Percentiles rank a stretch among this genome's conserved stretches.
Conservation (phyloP, 2,113 vertebrate genomes). For the Lota lota region DNA sequence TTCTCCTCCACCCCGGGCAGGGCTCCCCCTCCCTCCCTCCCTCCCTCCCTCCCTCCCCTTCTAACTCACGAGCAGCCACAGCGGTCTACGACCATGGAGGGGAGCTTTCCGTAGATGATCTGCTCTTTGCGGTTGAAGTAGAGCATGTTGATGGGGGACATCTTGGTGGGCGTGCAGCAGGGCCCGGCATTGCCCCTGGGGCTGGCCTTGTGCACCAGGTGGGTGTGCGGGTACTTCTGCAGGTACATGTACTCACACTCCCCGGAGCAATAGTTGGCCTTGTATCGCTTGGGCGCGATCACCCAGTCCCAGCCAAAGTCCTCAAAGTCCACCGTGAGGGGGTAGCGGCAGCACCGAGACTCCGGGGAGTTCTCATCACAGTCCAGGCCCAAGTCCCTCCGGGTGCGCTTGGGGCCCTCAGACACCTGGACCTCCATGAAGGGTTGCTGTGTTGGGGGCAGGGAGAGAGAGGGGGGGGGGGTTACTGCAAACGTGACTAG, state of each 20-base stretch:
- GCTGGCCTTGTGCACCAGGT: slow-evolving; percentile 95
- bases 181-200: slow-evolving; percentile 90
- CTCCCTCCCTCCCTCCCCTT: slow-evolving; percentile 10
- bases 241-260: slow-evolving; percentile 97
- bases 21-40: neutral
- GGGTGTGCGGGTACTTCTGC: slow-evolving; percentile 97
- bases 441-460: slow-evolving; percentile 77
- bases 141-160: slow-evolving; percentile 99
- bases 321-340: slow-evolving; percentile 96
- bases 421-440: slow-evolving; percentile 97
- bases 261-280: slow-evolving; percentile 97
- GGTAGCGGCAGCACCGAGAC: slow-evolving; percentile 93
- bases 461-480: slow-evolving; percentile 28
- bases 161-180: slow-evolving; percentile 97
- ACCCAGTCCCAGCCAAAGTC: slow-evolving; percentile 99
- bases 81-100: slow-evolving; percentile 97
- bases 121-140: slow-evolving; percentile 97
- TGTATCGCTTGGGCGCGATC: slow-evolving; percentile 98
- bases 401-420: slow-evolving; percentile 83
- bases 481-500: neutral
- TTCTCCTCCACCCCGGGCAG: slow-evolving; percentile 9
- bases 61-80: slow-evolving; percentile 92
- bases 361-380: slow-evolving; percentile 93
- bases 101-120: slow-evolving; percentile 98
- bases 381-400: slow-evolving; percentile 91